These are phyloP conservation scores for Microctonus brassicae DNA, from an alignment of 2,888 invertebrate species.

Conservation along the genomic window DNA sequence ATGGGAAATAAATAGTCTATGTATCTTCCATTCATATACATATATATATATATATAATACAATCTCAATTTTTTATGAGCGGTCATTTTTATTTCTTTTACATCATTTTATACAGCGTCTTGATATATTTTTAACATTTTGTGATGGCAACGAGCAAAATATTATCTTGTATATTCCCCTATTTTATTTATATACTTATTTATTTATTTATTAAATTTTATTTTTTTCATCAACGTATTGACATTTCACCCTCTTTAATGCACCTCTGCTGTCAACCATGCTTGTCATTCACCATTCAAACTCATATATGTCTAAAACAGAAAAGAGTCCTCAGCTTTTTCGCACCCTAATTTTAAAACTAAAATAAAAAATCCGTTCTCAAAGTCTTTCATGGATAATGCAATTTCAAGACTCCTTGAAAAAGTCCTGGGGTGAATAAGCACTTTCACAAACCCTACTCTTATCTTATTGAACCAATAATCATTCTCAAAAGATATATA, in stretches of 20 bases:
- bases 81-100: background rate
- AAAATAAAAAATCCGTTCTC: constrained; percentile 4
- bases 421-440: background rate
- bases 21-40: too few relatives aligned
- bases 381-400: constrained; percentile 49
- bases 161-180: background rate
- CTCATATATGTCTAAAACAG: constrained; percentile 34
- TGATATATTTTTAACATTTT: background rate
- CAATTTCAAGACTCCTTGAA: constrained; percentile 44
- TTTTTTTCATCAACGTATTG: background rate
- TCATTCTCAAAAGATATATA: background rate
- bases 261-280: constrained; percentile 7
- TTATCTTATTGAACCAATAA: background rate
- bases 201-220: background rate
- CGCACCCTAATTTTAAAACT: background rate
- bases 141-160: background rate
- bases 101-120: background rate
- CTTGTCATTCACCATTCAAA: constrained; percentile 25
- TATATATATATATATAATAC: background rate
- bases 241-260: background rate
- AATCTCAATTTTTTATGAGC: background rate
- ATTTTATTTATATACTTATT: too few relatives aligned
- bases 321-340: constrained; percentile 45
- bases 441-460: constrained; percentile 14
- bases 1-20: background rate